Conservation (phyloP, 2,113 vertebrate genomes). For the Melanocharis versteri region DNA sequence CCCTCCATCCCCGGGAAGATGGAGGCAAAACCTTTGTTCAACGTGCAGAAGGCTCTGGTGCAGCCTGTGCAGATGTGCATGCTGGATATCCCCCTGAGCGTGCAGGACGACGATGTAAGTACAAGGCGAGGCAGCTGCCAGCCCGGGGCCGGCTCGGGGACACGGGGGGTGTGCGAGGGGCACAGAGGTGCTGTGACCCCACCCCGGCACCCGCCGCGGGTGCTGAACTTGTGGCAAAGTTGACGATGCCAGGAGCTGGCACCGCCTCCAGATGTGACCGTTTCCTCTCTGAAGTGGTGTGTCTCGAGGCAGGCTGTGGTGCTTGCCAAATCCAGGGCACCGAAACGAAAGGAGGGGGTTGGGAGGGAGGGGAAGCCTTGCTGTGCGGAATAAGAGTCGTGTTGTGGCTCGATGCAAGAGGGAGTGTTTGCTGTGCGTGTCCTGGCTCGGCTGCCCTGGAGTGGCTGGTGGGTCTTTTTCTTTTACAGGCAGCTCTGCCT, state of each 20-base stretch:
- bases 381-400: neutral
- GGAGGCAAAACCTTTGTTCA: slow-evolving; percentile 84
- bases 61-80: slow-evolving; percentile 86
- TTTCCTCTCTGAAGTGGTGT: neutral
- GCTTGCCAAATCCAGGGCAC: slow-evolving; percentile 12
- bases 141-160: neutral
- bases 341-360: neutral
- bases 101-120: slow-evolving; percentile 86
- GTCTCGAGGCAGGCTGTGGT: neutral
- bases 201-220: neutral
- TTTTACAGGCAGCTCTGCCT: neutral
- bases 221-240: slow-evolving; percentile 44
- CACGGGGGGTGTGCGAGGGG: neutral
- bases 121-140: neutral
- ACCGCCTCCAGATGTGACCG: neutral
- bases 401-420: neutral
- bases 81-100: slow-evolving; percentile 81
- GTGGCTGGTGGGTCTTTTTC: neutral
- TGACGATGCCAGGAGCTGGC: neutral
- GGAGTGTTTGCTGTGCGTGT: neutral
- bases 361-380: neutral
- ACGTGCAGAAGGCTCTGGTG: slow-evolving; percentile 83
- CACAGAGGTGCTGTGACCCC: neutral
- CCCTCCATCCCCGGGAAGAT: slow-evolving; percentile 66
- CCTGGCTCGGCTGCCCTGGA: neutral